Base-by-base conservation (phyloP, 2,888 invertebrate genomes). In the Reticulitermes lucifugus region DNA sequence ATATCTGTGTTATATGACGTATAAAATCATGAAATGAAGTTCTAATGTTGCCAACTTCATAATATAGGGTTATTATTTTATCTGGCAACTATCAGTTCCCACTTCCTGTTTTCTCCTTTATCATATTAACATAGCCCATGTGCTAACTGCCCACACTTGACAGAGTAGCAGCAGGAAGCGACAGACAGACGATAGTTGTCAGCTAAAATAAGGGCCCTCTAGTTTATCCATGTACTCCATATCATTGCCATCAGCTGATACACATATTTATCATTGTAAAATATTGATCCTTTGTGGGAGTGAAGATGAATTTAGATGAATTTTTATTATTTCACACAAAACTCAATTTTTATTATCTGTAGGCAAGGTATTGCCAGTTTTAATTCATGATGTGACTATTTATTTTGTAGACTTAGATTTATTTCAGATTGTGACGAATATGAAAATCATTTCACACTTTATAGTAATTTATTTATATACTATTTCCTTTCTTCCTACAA, bases 401-500 rank as follows among this genome's bases (percentile, higher is more conserved):
- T 65, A 65, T 65, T 65, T 65, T 65, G 65, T 65, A 65, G 25
- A 65, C n/a, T 65, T 65, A 65, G 25, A 65, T 65, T 65, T 65
- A 65, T 65, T 25, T 65, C n/a, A 25, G n/a, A 65, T 65, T 65
- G 25, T 65, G 65, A 65, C n/a, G 65, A 65, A 65, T 55, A 10
- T 65, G n/a, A 65, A 3, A 25, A 60, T 60, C 1, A 12, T n/a
- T 65, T 65, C n/a, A 10, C n/a, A 65, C 25, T 65, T 65, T 25
- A 65, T 25, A 65, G 65, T 25, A n/a, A 65, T n/a, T 65, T 65
- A 55, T 55, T 55, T 18, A 12, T 18, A 18, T 55, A 18, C 14
- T 18, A 65, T 65, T 65, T 65, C 25, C 25, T 65, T n/a, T 25
- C 65, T n/a, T 65, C 65, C 9, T 65, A 25, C n/a, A 65, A 25